These are phyloP conservation scores for Tokudaia muenninki DNA, from an alignment of 2,797 vertebrate species.

Conservation along the genomic window DNA sequence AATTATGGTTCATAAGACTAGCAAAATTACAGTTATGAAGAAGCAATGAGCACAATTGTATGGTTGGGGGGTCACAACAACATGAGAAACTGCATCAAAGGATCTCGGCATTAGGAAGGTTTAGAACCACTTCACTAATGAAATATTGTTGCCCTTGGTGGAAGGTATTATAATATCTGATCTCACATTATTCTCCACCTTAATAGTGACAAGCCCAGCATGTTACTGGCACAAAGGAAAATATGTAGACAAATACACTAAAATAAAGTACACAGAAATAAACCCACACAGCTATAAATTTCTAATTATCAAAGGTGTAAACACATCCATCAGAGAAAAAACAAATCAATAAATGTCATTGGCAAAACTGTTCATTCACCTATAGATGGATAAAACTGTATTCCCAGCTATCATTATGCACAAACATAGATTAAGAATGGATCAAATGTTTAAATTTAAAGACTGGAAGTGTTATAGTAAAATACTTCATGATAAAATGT, in stretches of 20 bases:
- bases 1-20: neutral
- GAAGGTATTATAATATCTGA: neutral
- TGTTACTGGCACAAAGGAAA: neutral
- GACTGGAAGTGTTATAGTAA: neutral
- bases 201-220: neutral
- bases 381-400: neutral
- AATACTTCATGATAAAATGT: neutral
- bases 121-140: neutral
- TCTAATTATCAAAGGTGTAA: neutral
- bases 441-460: neutral
- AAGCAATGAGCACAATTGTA: neutral
- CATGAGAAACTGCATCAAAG: neutral
- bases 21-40: neutral
- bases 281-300: neutral
- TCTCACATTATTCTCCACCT: neutral
- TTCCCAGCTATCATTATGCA: neutral
- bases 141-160: neutral
- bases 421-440: neutral
- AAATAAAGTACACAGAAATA: neutral
- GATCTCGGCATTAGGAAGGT: neutral
- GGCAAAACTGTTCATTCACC: neutral
- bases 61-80: neutral
- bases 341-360: neutral
- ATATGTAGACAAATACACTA: neutral
- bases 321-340: neutral